These are phyloP conservation scores for Perognathus longimembris DNA, from an alignment of 2,113 vertebrate species.

Conservation along the genomic window DNA sequence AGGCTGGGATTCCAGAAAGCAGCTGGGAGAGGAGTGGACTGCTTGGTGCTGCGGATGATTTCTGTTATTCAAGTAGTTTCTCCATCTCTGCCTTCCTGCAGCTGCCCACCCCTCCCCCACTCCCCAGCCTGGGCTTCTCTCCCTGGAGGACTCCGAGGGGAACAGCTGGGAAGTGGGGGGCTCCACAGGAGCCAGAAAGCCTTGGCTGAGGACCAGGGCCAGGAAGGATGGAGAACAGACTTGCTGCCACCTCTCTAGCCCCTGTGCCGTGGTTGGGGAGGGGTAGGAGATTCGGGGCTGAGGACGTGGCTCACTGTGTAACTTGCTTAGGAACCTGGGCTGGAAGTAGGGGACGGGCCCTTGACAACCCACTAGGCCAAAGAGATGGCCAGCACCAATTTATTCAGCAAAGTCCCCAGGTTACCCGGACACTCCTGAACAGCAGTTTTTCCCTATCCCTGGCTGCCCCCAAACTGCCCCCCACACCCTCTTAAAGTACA, in stretches of 20 bases:
- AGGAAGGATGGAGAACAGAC: background rate
- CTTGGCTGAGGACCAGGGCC: background rate
- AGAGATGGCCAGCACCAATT: background rate
- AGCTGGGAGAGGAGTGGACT: conserved; percentile 53
- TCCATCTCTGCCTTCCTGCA: conserved; percentile 54
- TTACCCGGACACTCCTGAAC: conserved; percentile 15
- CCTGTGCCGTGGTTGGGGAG: background rate
- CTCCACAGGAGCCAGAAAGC: conserved; percentile 18
- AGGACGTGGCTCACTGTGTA: background rate
- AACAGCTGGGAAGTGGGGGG: conserved; percentile 74
- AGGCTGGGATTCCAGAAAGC: conserved; percentile 69
- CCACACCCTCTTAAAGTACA: background rate
- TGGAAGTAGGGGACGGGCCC: background rate
- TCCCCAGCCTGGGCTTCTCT: conserved; percentile 4
- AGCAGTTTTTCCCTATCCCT: background rate
- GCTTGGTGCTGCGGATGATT: conserved; percentile 4
- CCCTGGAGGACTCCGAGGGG: conserved; percentile 51
- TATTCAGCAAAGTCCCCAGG: background rate
- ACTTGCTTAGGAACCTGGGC: background rate
- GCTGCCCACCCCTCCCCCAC: conserved; percentile 49
- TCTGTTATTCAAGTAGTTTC: conserved; percentile 55
- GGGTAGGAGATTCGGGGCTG: background rate
- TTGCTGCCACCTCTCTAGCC: conserved; percentile 23
- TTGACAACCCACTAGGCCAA: background rate
- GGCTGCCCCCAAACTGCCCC: background rate